A percentile compares a stretch with the other conserved stretches of the same genome.
These are phyloP conservation scores for Karalla daura DNA, from an alignment of 2,797 vertebrate species.

Conservation along the genomic window DNA sequence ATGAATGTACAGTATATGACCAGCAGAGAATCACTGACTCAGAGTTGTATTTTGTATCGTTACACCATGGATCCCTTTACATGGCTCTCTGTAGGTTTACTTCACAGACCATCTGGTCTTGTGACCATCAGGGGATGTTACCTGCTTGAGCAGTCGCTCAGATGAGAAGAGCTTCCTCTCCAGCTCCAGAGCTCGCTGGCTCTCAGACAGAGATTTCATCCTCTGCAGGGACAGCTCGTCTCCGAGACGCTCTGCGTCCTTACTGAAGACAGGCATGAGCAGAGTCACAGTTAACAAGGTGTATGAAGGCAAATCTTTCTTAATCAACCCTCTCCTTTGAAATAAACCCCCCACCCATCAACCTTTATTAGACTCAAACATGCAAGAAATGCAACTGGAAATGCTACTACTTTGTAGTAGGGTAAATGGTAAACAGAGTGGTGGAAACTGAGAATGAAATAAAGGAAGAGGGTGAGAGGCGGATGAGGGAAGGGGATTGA, in stretches of 20 bases:
- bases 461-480: too few relatives aligned
- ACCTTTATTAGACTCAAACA: too few relatives aligned
- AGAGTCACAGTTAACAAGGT: not conserved
- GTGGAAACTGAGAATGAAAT: too few relatives aligned
- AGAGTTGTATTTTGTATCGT: not conserved
- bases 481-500: not conserved
- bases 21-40: too few relatives aligned
- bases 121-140: conserved; percentile 4
- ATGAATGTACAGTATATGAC: too few relatives aligned
- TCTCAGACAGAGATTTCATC: conserved; percentile 95
- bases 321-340: not conserved
- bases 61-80: not conserved
- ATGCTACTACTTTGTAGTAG: too few relatives aligned
- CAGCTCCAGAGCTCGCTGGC: conserved; percentile 92
- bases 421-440: too few relatives aligned
- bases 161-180: conserved; percentile 92
- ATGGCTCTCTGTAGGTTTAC: not conserved
- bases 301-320: not conserved
- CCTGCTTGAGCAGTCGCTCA: conserved; percentile 88
- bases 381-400: too few relatives aligned
- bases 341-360: too few relatives aligned
- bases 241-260: conserved; percentile 87
- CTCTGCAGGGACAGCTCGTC: conserved; percentile 93
- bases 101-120: too few relatives aligned
- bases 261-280: conserved; percentile 77